These are phyloP conservation scores for Megalopta genalis DNA, from an alignment of 1,140 invertebrate genomes.

Conservation along the genomic window DNA sequence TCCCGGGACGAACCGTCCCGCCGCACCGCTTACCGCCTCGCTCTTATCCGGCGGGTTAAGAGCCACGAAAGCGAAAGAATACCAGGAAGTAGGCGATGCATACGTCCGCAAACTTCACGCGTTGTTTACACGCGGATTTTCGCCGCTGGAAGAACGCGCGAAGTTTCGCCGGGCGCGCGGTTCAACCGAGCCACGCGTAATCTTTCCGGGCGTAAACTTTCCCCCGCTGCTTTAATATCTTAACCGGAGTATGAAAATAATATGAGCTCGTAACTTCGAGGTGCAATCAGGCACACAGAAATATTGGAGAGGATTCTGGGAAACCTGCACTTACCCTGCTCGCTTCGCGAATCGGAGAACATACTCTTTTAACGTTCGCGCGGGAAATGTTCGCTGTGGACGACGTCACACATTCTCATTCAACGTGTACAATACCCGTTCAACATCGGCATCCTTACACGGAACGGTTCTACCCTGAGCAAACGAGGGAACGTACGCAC, in stretches of 20 bases:
- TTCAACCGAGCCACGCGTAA: background rate
- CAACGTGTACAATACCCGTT: too few species aligned
- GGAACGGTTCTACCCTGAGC: too few species aligned
- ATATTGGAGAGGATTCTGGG: background rate
- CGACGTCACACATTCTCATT: too few species aligned
- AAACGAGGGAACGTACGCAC: too few species aligned
- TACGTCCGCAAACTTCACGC: background rate
- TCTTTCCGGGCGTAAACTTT: slow-evolving; percentile 12
- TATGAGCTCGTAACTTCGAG: background rate
- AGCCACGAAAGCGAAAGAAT: slow-evolving; percentile 22
- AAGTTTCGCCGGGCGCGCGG: background rate
- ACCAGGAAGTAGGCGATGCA: slow-evolving; percentile 15
- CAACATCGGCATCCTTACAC: too few species aligned
- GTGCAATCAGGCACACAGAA: background rate
- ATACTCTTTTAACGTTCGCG: too few species aligned
- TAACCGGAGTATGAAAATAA: background rate
- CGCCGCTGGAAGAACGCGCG: too few species aligned
- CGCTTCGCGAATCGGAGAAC: background rate
- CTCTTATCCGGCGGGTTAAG: slow-evolving; percentile 28
- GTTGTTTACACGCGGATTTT: slow-evolving; percentile 1
- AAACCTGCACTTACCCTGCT: background rate
- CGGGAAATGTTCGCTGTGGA: too few species aligned
- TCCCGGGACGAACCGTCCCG: slow-evolving; percentile 16
- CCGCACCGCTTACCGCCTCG: background rate
- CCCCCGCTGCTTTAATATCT: background rate